phyloP scores from a whole-genome alignment of 2,113 vertebrate species.

The Delphinapterus leucas region DNA sequence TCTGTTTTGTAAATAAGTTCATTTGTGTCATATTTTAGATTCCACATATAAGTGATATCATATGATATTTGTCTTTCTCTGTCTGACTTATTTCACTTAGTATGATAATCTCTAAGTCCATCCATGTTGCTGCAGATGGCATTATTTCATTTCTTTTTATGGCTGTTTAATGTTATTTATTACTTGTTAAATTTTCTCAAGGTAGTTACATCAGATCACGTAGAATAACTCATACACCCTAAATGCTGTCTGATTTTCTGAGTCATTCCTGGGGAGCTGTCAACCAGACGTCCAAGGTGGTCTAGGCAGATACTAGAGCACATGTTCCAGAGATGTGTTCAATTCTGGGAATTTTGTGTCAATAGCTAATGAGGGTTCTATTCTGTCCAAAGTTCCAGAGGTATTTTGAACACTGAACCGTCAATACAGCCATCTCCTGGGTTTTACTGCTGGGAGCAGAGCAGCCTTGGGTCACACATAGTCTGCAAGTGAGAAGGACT shows the following conservation, averaged over 20 bases:
- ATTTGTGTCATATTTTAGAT: not conserved
- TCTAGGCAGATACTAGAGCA: not conserved
- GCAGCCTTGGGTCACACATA: not conserved
- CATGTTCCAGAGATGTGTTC: not conserved
- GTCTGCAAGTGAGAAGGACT: not conserved
- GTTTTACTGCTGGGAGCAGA: fast-evolving
- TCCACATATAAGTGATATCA: not conserved
- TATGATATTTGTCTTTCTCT: not conserved
- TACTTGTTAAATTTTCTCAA: not conserved
- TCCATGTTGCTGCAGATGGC: not conserved
- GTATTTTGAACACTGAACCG: not conserved
- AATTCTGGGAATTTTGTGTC: not conserved
- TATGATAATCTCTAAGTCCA: not conserved
- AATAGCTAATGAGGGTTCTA: not conserved
- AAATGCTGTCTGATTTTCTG: not conserved
- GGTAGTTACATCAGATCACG: not conserved
- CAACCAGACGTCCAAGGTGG: not conserved
- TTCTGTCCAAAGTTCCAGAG: not conserved
- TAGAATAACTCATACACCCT: not conserved
- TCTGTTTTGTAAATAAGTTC: not conserved
- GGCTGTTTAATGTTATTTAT: not conserved
- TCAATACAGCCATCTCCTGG: not conserved
- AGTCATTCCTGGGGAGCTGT: not conserved
- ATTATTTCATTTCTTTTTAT: not conserved
- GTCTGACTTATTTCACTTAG: not conserved